Percentiles rank a stretch among this genome's conserved stretches.
Evolutionary conservation across 2,797 vertebrate genomes (phyloP).

Genomic region (Danionella dracula): DNA sequence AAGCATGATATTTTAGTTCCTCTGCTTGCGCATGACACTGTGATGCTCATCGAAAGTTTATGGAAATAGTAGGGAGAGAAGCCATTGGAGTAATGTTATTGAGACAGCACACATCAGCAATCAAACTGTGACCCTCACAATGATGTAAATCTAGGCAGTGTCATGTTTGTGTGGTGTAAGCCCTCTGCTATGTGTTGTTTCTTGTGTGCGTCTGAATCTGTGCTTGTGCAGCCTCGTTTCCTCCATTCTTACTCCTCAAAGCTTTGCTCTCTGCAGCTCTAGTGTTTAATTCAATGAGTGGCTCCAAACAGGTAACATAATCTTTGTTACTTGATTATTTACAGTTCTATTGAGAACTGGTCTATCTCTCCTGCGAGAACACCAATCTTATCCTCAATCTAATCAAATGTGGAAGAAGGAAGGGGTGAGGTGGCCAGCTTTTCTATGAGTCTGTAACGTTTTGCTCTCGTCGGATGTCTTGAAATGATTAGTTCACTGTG

Average conservation of each 20-base stretch:
- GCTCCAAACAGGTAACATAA: constrained; percentile 41
- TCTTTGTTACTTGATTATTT: constrained; percentile 32
- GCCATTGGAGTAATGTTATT: constrained; percentile 4
- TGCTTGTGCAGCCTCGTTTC: constrained; percentile 6
- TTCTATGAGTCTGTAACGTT: not conserved
- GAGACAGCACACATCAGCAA: not conserved
- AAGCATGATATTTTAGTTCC: constrained; percentile 9
- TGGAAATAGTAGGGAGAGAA: constrained; percentile 3
- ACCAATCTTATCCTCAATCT: not conserved
- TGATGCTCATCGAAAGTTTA: constrained; percentile 29
- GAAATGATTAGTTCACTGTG: constrained; percentile 3
- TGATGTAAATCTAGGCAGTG: constrained; percentile 1
- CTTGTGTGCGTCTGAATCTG: constrained; percentile 13
- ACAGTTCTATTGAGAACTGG: constrained; percentile 8
- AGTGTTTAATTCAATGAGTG: constrained; percentile 47
- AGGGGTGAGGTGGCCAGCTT: not conserved
- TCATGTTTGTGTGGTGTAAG: not conserved
- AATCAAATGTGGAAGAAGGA: not conserved
- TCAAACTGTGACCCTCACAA: constrained; percentile 13
- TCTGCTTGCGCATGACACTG: constrained; percentile 27
- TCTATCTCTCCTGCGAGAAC: not conserved
- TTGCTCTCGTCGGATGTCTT: not conserved
- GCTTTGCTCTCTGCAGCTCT: constrained; percentile 29
- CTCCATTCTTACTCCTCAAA: constrained; percentile 31
- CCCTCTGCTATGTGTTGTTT: constrained; percentile 6